Base-by-base conservation (phyloP, 30 jellyfish, hydroid and myxozoan genomes). In the Sanderia malayensis region DNA sequence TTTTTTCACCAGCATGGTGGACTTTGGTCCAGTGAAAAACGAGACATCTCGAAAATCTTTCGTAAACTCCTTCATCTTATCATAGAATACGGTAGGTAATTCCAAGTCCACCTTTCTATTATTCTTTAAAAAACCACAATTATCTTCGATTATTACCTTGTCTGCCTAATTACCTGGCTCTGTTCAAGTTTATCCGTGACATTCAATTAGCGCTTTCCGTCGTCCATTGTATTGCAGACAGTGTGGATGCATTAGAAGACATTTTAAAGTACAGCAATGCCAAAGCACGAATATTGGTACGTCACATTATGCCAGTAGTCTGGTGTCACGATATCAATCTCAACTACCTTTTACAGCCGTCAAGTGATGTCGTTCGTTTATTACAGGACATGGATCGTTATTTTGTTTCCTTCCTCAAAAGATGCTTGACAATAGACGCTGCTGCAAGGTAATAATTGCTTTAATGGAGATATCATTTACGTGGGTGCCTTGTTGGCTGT, bases 341-440 rank as follows among this genome's bases (percentile, higher is more conserved):
- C n/a, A n/a, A 55, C 18, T 55, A 4, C 31, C 31, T n/a, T n/a
- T 55, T 19, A 3, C 67, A 55, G 19, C 27, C 67, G 27, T 20
- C 31, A 55, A n/a, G 20, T 44, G 15, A 34, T 69, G 37, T 9
- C n/a, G 3, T 29, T 1, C 29, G 30, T 60, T 2, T 11, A 4
- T 75, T 37, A 57, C 30, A 80, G 92, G 92, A 84, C 18, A 70
- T 82, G 80, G 92, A 82, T 55, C 71, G 82, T 27, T 19, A 74
- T 10, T 68, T 88, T 60, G 76, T 67, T 27, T 88, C 97, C 1
- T 82, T 88, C 64, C 47, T 88, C n/a, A 69, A 77, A 4, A 32
- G 79, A 37, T 88, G 97, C 41, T 61, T 88, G 29, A 61, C 71
- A 1, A 23, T 76, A 8, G 88, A 88, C 46, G 95, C 97, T 20